Evolutionary conservation across 2,797 vertebrate species (phyloP).

Genomic region (Rhinichthys osculus): DNA sequence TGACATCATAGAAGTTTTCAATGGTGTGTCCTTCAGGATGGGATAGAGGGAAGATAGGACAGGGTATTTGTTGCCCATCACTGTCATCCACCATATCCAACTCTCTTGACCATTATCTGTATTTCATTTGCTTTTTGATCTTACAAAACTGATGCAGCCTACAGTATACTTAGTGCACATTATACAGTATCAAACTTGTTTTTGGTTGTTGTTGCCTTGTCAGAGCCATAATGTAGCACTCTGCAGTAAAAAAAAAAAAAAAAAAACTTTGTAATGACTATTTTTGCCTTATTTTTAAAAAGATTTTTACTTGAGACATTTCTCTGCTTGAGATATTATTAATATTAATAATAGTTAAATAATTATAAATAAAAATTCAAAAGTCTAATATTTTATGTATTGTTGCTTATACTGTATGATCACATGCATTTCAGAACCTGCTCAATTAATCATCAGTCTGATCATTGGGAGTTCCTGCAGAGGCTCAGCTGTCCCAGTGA

Average conservation of each 20-base stretch:
- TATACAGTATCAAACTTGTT: background rate
- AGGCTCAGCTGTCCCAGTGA: slow-evolving; percentile 3
- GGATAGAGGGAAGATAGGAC: background rate
- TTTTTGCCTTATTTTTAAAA: background rate
- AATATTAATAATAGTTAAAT: too few relatives aligned
- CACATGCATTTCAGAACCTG: background rate
- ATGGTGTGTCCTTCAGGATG: slow-evolving; percentile 22
- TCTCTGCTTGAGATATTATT: background rate
- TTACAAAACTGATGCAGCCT: background rate
- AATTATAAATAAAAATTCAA: too few relatives aligned
- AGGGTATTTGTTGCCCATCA: background rate
- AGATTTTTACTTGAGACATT: background rate
- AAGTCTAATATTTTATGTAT: background rate
- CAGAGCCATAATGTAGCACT: background rate
- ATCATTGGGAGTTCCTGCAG: background rate
- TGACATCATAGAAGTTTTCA: slow-evolving; percentile 3
- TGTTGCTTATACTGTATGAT: background rate
- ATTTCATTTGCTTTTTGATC: background rate
- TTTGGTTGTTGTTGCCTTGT: background rate
- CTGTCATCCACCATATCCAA: background rate
- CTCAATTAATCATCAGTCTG: slow-evolving; percentile 33
- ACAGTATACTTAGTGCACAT: background rate
- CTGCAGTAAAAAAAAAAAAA: background rate
- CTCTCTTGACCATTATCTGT: background rate
- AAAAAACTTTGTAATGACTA: background rate